Conservation (phyloP, 2,888 invertebrate species). For the Drosophila eohydei region DNA sequence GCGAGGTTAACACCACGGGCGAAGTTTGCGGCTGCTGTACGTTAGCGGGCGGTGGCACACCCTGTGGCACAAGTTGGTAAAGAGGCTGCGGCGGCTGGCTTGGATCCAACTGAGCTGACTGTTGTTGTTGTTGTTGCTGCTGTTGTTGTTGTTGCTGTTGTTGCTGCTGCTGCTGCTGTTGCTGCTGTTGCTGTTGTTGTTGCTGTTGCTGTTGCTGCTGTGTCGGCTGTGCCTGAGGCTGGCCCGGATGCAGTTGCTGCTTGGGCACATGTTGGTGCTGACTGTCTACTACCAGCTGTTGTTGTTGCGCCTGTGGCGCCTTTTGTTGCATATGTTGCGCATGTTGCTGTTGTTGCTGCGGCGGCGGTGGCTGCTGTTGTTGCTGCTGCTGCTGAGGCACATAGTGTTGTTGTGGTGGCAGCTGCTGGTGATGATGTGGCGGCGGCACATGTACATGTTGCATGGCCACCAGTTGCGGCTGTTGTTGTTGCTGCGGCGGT, state of each 20-base stretch:
- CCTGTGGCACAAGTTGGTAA: slow-evolving; percentile 61
- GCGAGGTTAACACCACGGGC: slow-evolving; percentile 71
- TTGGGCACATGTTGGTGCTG: slow-evolving; percentile 72
- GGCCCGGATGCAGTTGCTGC: slow-evolving; percentile 69
- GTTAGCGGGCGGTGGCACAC: slow-evolving; percentile 43
- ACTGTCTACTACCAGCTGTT: slow-evolving; percentile 45
- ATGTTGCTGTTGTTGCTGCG: slow-evolving; percentile 57
- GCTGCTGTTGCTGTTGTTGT: not conserved
- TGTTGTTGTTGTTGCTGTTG: slow-evolving; percentile 56
- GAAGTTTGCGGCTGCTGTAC: slow-evolving; percentile 76
- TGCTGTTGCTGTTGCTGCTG: slow-evolving; percentile 48
- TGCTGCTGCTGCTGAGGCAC: slow-evolving; percentile 75
- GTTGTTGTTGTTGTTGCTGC: slow-evolving; percentile 51
- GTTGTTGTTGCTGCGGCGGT: slow-evolving; percentile 54
- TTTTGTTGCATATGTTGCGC: slow-evolving; percentile 63
- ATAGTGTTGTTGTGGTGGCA: slow-evolving; percentile 73
- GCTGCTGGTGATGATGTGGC: slow-evolving; percentile 74
- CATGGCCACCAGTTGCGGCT: slow-evolving; percentile 77
- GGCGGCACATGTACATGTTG: slow-evolving; percentile 60
- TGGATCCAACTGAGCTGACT: slow-evolving; percentile 48
- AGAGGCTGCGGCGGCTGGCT: slow-evolving; percentile 56
- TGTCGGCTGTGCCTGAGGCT: slow-evolving; percentile 50
- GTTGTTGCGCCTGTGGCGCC: slow-evolving; percentile 46
- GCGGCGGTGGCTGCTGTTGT: slow-evolving; percentile 41
- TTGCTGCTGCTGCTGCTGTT: slow-evolving; percentile 71